Evolutionary conservation across 1,140 invertebrate genomes (phyloP), one percentile per base, ranked within the genome.

Genomic region (Drosophila navojoa): DNA sequence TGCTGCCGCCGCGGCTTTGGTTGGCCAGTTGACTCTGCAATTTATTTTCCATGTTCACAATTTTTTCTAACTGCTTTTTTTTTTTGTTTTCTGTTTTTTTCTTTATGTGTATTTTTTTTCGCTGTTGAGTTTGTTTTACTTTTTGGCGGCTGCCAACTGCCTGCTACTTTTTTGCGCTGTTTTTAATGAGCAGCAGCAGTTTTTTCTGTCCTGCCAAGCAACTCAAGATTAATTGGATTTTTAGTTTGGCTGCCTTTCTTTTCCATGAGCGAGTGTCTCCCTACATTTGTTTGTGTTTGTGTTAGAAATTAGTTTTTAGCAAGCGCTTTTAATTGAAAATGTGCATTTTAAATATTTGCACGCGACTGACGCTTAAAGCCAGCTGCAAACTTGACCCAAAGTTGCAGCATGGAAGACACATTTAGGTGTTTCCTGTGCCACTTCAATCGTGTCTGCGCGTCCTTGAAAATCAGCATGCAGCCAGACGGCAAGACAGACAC

Each of bases 201-300:
- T 76, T 69, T 58, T 76, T 32, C 67, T 71, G 53, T 70, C 55
- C 72, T 64, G 68, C 73, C 68, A 64, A 72, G 74, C 53, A 77
- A 87, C 81, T 74, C 57, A 70, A 70, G 70, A 87, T 87, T 89
- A 89, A 87, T 87, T 89, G 79, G 77, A 82, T 87, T 82, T 74
- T 76, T 60, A 63, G 76, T 76, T 84, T 73, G 42, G 38, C 38
- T 63, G 19, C 40, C 25, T 35, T 15, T 25, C 27, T 9, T 54
- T 49, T 16, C 52, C 27, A 38, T 57, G 27, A 22, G 2, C 3
- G 19, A 22, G 19, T 22, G 19, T 22, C 19, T 22, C 19, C 3
- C 19, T 22, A 3, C 19, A 22, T 71, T 70, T 79, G 70, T 57
- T 71, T 75, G 67, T 77, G 70, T 84, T 89, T 82, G 84, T 58